These are phyloP conservation scores for Creontiades dilutus DNA, from an alignment of 2,888 invertebrate genomes.

Conservation along the genomic window DNA sequence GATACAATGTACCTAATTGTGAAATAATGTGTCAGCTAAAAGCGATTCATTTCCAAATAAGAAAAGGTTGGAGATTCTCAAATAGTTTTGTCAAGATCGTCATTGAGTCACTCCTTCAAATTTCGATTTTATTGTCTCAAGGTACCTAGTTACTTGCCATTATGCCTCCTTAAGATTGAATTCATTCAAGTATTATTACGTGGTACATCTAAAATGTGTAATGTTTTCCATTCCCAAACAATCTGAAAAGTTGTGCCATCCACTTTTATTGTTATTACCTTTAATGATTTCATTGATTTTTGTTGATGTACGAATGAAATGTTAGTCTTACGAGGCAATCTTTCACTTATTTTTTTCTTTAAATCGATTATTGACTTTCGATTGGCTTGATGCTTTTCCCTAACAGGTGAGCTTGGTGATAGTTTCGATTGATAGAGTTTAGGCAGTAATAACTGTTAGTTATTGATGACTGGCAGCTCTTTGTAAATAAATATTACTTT, in stretches of 20 bases:
- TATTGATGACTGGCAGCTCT: constrained; percentile 33
- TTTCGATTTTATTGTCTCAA: too few relatives aligned
- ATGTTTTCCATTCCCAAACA: neutral
- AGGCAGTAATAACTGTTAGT: neutral
- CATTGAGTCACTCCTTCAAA: too few relatives aligned
- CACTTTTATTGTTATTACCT: neutral
- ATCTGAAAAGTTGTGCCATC: neutral
- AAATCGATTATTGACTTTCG: neutral
- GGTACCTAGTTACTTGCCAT: too few relatives aligned
- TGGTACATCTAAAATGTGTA: neutral
- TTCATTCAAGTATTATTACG: neutral
- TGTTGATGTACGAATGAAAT: neutral
- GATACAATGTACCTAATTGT: too few relatives aligned
- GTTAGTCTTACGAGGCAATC: neutral
- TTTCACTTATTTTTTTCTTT: neutral
- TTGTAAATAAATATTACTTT: constrained; percentile 50
- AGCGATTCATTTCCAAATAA: too few relatives aligned
- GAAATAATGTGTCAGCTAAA: too few relatives aligned
- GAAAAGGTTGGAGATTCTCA: too few relatives aligned
- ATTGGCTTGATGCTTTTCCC: constrained; percentile 53
- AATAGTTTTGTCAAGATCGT: too few relatives aligned
- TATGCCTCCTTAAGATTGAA: neutral
- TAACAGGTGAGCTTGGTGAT: constrained; percentile 47
- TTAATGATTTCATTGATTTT: neutral
- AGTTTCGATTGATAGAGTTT: constrained; percentile 24